A percentile compares a stretch with the other conserved stretches of the same genome.
These are phyloP conservation scores for Hylia prasina DNA, from an alignment of 2,113 vertebrate species.

Conservation along the genomic window DNA sequence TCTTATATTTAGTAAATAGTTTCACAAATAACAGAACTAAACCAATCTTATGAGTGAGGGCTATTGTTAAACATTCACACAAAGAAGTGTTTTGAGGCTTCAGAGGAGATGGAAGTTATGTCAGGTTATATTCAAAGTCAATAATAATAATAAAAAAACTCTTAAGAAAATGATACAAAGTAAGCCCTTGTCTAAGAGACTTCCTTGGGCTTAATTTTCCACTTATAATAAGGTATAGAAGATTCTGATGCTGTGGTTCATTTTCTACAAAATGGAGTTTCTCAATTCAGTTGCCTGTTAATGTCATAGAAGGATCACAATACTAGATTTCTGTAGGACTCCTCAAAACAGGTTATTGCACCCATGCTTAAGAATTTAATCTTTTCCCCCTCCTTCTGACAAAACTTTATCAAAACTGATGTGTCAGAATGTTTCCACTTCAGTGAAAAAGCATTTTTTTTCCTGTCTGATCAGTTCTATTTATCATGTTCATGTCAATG, in stretches of 20 bases:
- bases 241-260: background rate
- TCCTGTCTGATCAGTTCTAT: background rate
- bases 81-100: background rate
- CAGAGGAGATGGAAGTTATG: background rate
- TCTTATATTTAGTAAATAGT: background rate
- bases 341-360: background rate
- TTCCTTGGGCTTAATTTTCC: background rate
- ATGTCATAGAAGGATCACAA: background rate
- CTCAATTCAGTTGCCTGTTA: background rate
- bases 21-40: background rate
- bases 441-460: background rate
- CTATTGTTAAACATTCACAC: background rate
- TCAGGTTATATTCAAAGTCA: background rate
- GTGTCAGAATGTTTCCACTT: background rate
- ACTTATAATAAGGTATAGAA: background rate
- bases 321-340: background rate
- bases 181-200: background rate
- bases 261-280: background rate
- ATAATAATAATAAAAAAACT: background rate
- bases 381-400: background rate
- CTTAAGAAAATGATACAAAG: background rate
- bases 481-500: background rate
- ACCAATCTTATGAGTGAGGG: background rate
- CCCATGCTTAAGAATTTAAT: background rate
- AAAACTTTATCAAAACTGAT: background rate